Evolutionary conservation across 2,888 invertebrate genomes (phyloP), one percentile per base, ranked within the genome.

Genomic region (Drosophila macrospina): DNA sequence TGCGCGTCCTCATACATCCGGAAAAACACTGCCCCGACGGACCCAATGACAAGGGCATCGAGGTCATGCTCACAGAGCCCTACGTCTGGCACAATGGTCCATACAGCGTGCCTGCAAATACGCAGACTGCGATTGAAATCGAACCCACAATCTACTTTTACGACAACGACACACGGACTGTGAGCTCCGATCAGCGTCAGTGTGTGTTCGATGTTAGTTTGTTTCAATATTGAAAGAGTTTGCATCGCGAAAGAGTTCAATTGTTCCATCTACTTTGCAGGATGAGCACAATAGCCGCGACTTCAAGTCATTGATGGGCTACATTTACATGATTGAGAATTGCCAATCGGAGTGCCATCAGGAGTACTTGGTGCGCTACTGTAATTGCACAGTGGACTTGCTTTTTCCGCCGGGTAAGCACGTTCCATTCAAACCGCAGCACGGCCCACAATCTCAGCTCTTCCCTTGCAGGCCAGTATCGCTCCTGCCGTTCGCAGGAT

Each of bases 341-440:
- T 92, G 92, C 67, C 73, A 87, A 57, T 82, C 91, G 20, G 89
- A 92, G 74, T 92, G 92, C 72, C 91, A 91, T 73, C 92, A 92
- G 72, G 87, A 90, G 73, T 88, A 92, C 83, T 78, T 91, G 74
- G 67, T 90, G 28, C 77, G 78, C 32, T 90, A 88, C 65, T 92
- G 92, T 61, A 92, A 92, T 74, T 92, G 92, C 73, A 92, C 91
- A 16, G 51, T 92, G 74, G 92, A 92, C 64, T 74, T 92, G 55
- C 76, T 92, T 32, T 92, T 90, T 88, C 92, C 92, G 39, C 86
- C 89, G 63, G 91, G 92, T 91, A 83, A 89, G 78, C 78, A 80
- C 67, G 62, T 60, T 50, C 60, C 16, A 36, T 50, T 30, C n/a
- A 30, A 48, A 62, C 63, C 77, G 48, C 69, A 69, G 13, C 36